Base-by-base conservation (phyloP, 1,140 invertebrate genomes). In the Drosophila takahashii region DNA sequence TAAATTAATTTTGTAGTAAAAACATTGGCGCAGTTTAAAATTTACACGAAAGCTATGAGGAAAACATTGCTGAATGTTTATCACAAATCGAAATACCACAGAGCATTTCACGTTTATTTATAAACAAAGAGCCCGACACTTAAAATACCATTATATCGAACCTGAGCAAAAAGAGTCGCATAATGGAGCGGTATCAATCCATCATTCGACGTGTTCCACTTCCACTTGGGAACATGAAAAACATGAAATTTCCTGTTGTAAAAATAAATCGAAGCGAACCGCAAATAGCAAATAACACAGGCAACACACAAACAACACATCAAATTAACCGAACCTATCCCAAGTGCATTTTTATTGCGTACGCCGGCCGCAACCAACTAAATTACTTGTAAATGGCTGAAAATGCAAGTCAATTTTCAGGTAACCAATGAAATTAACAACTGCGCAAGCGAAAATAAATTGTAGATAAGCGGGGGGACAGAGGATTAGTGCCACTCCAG, bases 21-120 rank as follows among this genome's bases (percentile, higher is more conserved):
- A 80, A 56, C 71, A 80, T 72, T 71, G 70, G 64, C 64, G 41
- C 52, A 73, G 81, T 85, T 84, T 85, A 73, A 65, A 85, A 77
- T 64, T 79, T 76, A 71, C 45, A 72, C 53, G 26, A 59, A 71
- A 72, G 32, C 27, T 34, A 59, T 59, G 45, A 59, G 29, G 53
- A 16, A 71, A 59, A 59, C 16, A 32, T 6, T 11, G 5, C 26
- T 42, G 41, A 29, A 61, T 64, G 56, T 64, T 64, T 64, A 64
- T 61, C 56, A 64, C 6, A 64, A 39, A 37, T 39, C 16, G 3
- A 22, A 36, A 59, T 32, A 36, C 41, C 22, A 15, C 18, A 42
- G 18, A 36, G 41, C 41, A 22, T 27, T 64, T 45, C 27, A 16
- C 11, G n/a, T 36, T 27, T 64, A 64, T 64, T 64, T 61, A 64